Percentiles rank a stretch among this genome's conserved stretches.
phyloP scores from a whole-genome alignment of 53 echinoderm and acorn worm species.

The Paracentrotus lividus region DNA sequence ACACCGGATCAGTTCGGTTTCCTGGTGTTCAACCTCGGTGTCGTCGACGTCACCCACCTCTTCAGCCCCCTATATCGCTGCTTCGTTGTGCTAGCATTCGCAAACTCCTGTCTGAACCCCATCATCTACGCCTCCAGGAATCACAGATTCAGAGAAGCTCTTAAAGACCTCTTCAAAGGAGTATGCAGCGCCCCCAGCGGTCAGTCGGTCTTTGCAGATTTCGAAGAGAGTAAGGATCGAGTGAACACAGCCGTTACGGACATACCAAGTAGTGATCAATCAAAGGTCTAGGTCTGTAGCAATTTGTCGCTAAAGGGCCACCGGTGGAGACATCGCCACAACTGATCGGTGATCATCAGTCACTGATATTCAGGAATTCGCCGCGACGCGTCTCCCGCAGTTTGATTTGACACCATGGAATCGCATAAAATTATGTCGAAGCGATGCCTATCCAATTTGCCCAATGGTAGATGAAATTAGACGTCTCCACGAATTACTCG shows the following conservation, averaged over 20 bases:
- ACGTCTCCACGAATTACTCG: too few species aligned
- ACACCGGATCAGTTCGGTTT: slow-evolving; percentile 83
- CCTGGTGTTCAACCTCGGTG: slow-evolving; percentile 78
- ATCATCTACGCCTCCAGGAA: slow-evolving; percentile 81
- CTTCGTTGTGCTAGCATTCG: slow-evolving; percentile 80
- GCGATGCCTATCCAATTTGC: too few species aligned
- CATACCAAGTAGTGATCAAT: not conserved
- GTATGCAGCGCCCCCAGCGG: not conserved
- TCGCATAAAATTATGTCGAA: too few species aligned
- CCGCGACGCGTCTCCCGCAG: too few species aligned
- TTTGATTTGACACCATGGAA: too few species aligned
- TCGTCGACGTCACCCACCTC: slow-evolving; percentile 69
- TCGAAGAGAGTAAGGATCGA: slow-evolving; percentile 11
- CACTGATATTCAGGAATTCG: too few species aligned
- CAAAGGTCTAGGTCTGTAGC: not conserved
- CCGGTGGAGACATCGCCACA: too few species aligned
- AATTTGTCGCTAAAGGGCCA: too few species aligned
- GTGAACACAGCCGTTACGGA: slow-evolving; percentile 7
- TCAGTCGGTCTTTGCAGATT: slow-evolving; percentile 42
- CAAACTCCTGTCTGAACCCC: slow-evolving; percentile 84
- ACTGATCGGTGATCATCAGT: too few species aligned
- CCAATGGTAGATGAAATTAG: too few species aligned
- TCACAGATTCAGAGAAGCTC: slow-evolving; percentile 19
- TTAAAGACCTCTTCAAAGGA: not conserved
- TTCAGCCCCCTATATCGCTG: slow-evolving; percentile 75